Evolutionary conservation across 2,888 invertebrate species (phyloP), one percentile per base, ranked within the genome.

Genomic region (Drosophila emarginata): DNA sequence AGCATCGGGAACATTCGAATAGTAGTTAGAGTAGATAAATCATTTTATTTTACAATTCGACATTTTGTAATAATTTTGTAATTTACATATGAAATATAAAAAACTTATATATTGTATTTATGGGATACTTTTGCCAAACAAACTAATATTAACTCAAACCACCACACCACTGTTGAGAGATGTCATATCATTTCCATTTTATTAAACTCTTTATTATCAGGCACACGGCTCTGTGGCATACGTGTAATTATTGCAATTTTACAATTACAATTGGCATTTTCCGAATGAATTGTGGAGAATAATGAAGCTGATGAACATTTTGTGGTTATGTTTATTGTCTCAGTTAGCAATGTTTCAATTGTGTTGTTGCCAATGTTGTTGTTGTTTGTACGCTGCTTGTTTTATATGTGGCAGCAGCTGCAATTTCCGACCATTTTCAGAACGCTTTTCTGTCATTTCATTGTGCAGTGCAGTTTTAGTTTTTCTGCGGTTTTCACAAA

Each of bases 241-340:
- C 12, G 45, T 45, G 18, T 45, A 45, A 45, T 45, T 45, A 45
- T 39, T 23, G 23, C 51, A 21, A 2, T 12, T n/a, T 12, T n/a
- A 2, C 6, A 28, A 53, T 7, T 50, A n/a, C 53, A 54, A 59
- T 59, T 50, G 64, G 12, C 67, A 69, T 60, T 70, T 70, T 70
- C 6, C 51, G n/a, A 60, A n/a, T 60, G 68, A 70, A 58, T 58
- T 74, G 80, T 74, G 71, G 74, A 84, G 80, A 80, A 67, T 80
- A 81, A 84, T 82, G 75, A 72, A 80, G 81, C 84, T 72, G 77
- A 51, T 80, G 61, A 77, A 78, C 80, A 81, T 77, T 80, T 70
- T 82, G 84, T 36, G 82, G 82, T 76, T 68, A 57, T 77, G 82
- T 74, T 75, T 71, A 79, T 78, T 83, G 72, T 80, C 76, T 65